Evolutionary conservation across 1,140 invertebrate genomes (phyloP), one percentile per base, ranked within the genome.

Genomic region (Drosophila lacertosa): DNA sequence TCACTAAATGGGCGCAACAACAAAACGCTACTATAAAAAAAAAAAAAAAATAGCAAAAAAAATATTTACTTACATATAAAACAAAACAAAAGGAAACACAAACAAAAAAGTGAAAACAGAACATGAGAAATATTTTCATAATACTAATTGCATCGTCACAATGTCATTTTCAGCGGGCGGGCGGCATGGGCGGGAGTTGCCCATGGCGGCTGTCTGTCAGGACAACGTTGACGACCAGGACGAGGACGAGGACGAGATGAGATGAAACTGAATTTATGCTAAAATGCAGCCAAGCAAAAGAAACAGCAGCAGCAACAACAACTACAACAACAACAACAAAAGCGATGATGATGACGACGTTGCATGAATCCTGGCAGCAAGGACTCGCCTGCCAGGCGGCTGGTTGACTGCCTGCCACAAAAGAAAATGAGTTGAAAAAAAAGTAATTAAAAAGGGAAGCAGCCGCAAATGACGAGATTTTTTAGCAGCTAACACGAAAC

Each of bases 81-180:
- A 22, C 11, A 42, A 35, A 20, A 32, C 2, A 51, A 18, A 29
- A 64, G 63, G 37, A 53, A 35, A 51, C 47, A 16, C 15, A 62
- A 68, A 47, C 42, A 53, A 39, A 66, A 45, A 55, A 50, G 67
- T 54, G 48, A 66, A 67, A 72, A 67, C 50, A 68, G 72, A 83
- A 76, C 70, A 86, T 82, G 70, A 82, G 82, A 88, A 88, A 88
- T 72, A 82, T 89, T 89, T 68, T 89, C 86, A 89, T 89, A 89
- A 89, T 89, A 89, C 86, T 89, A 89, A 89, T 89, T 89, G 86
- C 86, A 89, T 89, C 89, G 86, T 89, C 81, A 89, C 86, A 89
- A 89, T 89, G 86, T 89, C 86, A 89, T 89, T 89, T 89, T 89
- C 55, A 65, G 57, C 48, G 37, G 16, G 73, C 9, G 44, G 33